Conservation (phyloP, 2,797 vertebrate genomes). For the Otolemur crassicaudatus region DNA sequence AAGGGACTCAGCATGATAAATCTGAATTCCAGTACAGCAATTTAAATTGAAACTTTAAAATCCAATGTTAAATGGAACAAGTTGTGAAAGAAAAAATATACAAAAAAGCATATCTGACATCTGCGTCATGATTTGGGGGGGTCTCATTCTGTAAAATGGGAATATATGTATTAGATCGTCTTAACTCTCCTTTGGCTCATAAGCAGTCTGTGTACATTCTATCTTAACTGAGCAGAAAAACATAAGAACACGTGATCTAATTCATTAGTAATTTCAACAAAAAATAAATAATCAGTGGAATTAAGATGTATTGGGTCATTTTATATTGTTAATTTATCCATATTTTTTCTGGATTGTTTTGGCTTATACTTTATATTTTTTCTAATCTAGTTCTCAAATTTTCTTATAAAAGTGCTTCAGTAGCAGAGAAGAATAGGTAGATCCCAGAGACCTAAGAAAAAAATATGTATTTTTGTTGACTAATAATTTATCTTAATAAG, state of each 20-base stretch:
- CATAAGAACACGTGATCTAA: neutral
- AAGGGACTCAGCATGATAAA: neutral
- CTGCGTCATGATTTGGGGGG: too few relatives aligned
- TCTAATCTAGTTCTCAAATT: neutral
- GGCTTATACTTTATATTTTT: neutral
- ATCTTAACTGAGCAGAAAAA: neutral
- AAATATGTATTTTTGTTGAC: neutral
- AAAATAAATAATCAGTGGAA: neutral
- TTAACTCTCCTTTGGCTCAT: neutral
- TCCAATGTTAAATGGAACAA: neutral
- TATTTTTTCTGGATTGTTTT: neutral
- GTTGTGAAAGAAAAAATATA: neutral
- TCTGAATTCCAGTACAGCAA: neutral
- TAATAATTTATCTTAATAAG: neutral
- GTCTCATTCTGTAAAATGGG: neutral
- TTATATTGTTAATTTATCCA: neutral
- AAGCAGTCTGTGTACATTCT: neutral
- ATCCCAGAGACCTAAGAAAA: neutral
- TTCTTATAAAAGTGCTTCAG: neutral
- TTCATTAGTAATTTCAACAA: neutral
- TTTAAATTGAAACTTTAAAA: neutral
- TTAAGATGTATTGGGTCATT: neutral
- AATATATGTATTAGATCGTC: neutral
- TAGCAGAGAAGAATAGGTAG: neutral
- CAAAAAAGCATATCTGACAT: neutral